Base-by-base conservation (phyloP, 2,113 vertebrate genomes). In the Varanus komodoensis region DNA sequence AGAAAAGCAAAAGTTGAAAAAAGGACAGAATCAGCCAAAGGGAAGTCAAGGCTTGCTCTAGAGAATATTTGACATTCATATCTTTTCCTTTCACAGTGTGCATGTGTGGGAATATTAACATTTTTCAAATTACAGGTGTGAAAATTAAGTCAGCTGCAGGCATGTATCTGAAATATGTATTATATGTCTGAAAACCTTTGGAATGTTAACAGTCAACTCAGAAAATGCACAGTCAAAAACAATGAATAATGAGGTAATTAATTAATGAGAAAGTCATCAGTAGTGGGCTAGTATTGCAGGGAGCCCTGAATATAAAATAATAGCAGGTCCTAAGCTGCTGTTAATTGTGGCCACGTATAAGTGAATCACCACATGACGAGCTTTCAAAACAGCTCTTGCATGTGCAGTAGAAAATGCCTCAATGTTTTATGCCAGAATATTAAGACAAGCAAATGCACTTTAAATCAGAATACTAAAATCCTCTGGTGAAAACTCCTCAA, bases 41-140 rank as follows among this genome's bases (percentile, higher is more conserved):
- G 57, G 89, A 94, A 92, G 27, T 81, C 32, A 85, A 8, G 21
- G 48, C 64, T 54, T 50, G 48, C 79, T 92, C 90, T 88, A 92
- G 82, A 93, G 88, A 91, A 79, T 91, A 86, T 54, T n/a, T 82
- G n/a, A 89, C 67, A 92, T 91, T 91, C 84, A 87, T 80, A 74
- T 9, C 38, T 92, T 93, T 92, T 90, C 38, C 82, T n/a, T 91
- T 94, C 84, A 38, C 48, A 93, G 85, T 32, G 64, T 14, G n/a
- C 61, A 50, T 11, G 7, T 2, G 44, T 48, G n/a, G 8, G 38
- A 90, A 0, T 25, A 88, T 91, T 84, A 92, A 69, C 87, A 23
- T 64, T 91, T 68, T 89, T 52, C 87, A 86, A 89, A 93, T 91
- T 91, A 91, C 38, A 87, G n/a, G 34, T 83, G 27, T 92, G 67